These are phyloP conservation scores for Meganola albula DNA, from an alignment of 2,888 invertebrate genomes.

Conservation along the genomic window DNA sequence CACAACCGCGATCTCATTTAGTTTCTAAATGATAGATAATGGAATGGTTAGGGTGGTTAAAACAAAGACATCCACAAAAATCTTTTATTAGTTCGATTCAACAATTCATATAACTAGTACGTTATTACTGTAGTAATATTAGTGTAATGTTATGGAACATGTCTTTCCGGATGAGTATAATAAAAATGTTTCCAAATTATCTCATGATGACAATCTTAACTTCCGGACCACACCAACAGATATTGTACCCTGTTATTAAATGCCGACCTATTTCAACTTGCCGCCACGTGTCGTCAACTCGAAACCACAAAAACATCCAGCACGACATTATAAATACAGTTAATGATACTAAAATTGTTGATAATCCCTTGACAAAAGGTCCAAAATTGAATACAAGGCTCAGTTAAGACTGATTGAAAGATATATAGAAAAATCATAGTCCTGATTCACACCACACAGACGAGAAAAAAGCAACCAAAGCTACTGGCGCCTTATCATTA, in stretches of 20 bases:
- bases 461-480: constrained; percentile 51
- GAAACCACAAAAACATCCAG: constrained; percentile 51
- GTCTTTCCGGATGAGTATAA: constrained; percentile 45
- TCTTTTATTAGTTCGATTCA: too few relatives aligned
- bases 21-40: too few relatives aligned
- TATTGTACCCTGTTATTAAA: constrained; percentile 46
- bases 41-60: too few relatives aligned
- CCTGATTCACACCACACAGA: constrained; percentile 50
- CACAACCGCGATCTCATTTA: too few relatives aligned
- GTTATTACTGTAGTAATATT: too few relatives aligned
- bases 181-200: constrained; percentile 49
- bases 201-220: constrained; percentile 56
- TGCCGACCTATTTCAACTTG: constrained; percentile 36
- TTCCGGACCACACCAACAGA: constrained; percentile 68
- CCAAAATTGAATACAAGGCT: constrained; percentile 21
- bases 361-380: constrained; percentile 25
- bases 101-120: too few relatives aligned
- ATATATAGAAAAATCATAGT: constrained; percentile 24
- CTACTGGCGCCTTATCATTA: constrained; percentile 75
- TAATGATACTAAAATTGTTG: constrained; percentile 21
- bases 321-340: too few relatives aligned
- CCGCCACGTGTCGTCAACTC: constrained; percentile 51
- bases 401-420: too few relatives aligned
- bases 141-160: too few relatives aligned
- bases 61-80: too few relatives aligned